Evolutionary conservation across 2,888 invertebrate genomes (phyloP), one percentile per base, ranked within the genome.

Genomic region (Conomelus anceps): DNA sequence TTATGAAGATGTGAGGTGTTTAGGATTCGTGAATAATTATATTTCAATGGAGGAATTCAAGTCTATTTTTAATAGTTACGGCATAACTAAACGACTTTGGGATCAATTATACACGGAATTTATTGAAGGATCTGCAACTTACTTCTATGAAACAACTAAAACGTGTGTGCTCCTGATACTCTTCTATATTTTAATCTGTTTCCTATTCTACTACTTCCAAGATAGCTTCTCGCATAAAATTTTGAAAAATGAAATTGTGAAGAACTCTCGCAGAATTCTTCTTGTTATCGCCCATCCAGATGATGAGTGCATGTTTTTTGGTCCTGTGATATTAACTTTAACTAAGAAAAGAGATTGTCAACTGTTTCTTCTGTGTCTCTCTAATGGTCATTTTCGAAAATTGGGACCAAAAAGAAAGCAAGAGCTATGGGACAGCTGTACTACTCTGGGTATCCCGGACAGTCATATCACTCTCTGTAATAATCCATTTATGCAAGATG

Each of bases 271-370:
- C 29, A 89, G 97, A 91, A 95, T 98, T 85, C 93, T 99, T 29
- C 93, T 99, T 89, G 96, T 99, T 0, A 97, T 96, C 85, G 98
- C 99, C 23, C 99, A 99, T 94, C 99, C 99, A 22, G 99, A 99
- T 93, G 99, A 99, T 93, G 99, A 99, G 93, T 98, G 98, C 92
- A 99, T 99, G 99, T 99, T 99, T 93, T 99, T 99, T 93, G 98
- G 98, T 0, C 99, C 99, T 22, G 95, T 97, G 84, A 95, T 98
- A 91, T 95, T 96, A 91, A 95, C 96, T 92, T 93, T 97, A 90
- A 92, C 94, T 0, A 95, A 95, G 91, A 94, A 95, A 87, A 94
- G 95, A 91, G 94, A 95, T 91, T 95, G 95, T 92, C 94, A 95
- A 91, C 96, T 98, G 84, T 96, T 96, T 93, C 92, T 99, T 89